These are phyloP conservation scores for Paratilapia polleni DNA, from an alignment of 2,113 vertebrate species.

Conservation along the genomic window DNA sequence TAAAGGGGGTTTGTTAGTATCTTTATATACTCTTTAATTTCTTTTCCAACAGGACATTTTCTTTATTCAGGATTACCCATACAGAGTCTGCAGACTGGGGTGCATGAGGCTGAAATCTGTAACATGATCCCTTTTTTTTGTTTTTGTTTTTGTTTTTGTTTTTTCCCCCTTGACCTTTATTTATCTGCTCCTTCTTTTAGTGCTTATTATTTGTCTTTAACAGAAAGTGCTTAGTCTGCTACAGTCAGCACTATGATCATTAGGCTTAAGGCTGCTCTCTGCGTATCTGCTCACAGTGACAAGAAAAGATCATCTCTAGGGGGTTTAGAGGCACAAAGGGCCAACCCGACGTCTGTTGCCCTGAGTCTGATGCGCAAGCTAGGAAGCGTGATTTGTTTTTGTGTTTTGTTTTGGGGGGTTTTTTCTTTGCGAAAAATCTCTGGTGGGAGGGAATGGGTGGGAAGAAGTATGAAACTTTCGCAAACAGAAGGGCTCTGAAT, in stretches of 20 bases:
- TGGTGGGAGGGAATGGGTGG: neutral
- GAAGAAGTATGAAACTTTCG: neutral
- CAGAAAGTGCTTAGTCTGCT: constrained; percentile 8
- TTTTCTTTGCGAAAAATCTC: neutral
- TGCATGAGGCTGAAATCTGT: constrained; percentile 29
- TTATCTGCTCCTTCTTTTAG: constrained; percentile 41
- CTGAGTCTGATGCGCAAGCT: neutral
- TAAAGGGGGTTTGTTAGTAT: constrained; percentile 21
- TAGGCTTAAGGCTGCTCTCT: constrained; percentile 8
- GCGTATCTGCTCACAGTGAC: constrained; percentile 16
- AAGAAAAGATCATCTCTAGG: neutral
- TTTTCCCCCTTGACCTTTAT: constrained; percentile 21
- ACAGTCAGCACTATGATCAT: neutral
- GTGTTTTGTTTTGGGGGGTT: neutral
- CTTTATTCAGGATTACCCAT: constrained; percentile 32
- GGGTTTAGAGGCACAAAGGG: constrained; percentile 2
- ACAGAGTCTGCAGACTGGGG: constrained; percentile 17
- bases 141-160: neutral
- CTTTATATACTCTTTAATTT: constrained; percentile 29
- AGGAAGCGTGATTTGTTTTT: neutral
- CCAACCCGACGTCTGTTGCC: neutral
- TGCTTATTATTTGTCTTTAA: constrained; percentile 6
- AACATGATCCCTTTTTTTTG: constrained; percentile 6
- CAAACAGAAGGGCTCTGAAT: constrained; percentile 16
- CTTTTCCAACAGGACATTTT: constrained; percentile 46